Evolutionary conservation across 1,140 invertebrate genomes (phyloP).

Genomic region (Andrena cerasifolii): DNA sequence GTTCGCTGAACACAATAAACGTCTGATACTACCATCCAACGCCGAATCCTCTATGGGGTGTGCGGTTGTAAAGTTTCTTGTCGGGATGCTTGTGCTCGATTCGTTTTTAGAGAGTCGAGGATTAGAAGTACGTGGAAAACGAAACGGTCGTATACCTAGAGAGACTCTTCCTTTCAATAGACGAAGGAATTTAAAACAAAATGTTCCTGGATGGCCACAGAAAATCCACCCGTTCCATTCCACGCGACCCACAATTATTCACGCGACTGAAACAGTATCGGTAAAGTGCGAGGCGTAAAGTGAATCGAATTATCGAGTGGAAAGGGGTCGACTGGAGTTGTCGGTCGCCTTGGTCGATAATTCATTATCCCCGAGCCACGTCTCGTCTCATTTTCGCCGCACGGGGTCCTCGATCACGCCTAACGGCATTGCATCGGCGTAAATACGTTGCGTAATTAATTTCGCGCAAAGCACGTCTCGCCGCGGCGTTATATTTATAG

Average conservation of each 20-base stretch:
- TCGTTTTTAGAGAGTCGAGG: too few relatives aligned
- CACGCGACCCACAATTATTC: slow-evolving; percentile 10
- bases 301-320: slow-evolving; percentile 21
- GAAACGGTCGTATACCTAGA: too few relatives aligned
- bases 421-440: slow-evolving; percentile 67
- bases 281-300: neutral
- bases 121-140: too few relatives aligned
- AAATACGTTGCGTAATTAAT: slow-evolving; percentile 71
- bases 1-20: slow-evolving; percentile 23
- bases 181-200: too few relatives aligned
- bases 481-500: slow-evolving; percentile 65
- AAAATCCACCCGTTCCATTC: neutral
- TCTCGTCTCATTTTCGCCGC: slow-evolving; percentile 67
- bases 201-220: too few relatives aligned
- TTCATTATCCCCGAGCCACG: slow-evolving; percentile 52
- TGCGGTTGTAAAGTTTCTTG: neutral
- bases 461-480: slow-evolving; percentile 61
- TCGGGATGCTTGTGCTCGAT: too few relatives aligned
- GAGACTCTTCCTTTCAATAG: too few relatives aligned
- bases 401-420: slow-evolving; percentile 69
- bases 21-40: slow-evolving; percentile 24
- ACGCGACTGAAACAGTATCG: neutral
- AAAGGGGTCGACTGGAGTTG: slow-evolving; percentile 26
- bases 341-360: slow-evolving; percentile 42
- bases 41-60: neutral